Percentiles rank a stretch among this genome's conserved stretches.
phyloP scores from a whole-genome alignment of 2,888 invertebrate genomes.

The Lamellibrachia satsuma region DNA sequence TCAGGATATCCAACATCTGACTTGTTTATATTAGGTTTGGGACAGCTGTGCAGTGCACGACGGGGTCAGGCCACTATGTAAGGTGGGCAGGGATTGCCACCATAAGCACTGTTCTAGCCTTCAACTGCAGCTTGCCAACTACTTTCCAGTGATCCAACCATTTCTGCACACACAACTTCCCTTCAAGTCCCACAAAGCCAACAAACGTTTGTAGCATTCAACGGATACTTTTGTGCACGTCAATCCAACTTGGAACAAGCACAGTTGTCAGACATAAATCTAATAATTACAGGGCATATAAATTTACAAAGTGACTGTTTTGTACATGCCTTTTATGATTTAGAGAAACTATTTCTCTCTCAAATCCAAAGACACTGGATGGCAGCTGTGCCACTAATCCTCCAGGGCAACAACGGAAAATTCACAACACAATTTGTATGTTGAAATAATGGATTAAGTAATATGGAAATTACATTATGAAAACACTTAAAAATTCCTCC shows the following conservation, averaged over 20 bases:
- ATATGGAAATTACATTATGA: background rate
- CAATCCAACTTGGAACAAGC: too few relatives aligned
- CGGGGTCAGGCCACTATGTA: background rate
- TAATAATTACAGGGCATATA: too few relatives aligned
- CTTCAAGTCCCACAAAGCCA: background rate
- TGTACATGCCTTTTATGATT: background rate
- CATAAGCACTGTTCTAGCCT: background rate
- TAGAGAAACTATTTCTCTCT: background rate
- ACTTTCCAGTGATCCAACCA: background rate
- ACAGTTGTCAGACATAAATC: too few relatives aligned
- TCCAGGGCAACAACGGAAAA: background rate
- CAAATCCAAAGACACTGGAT: background rate
- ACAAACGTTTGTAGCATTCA: background rate
- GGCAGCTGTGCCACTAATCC: background rate
- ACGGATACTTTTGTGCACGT: too few relatives aligned
- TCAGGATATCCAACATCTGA: background rate
- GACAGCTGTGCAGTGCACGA: background rate
- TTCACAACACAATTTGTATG: background rate
- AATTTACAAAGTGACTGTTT: background rate
- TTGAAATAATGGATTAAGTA: background rate
- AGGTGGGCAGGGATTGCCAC: background rate
- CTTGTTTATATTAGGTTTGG: background rate
- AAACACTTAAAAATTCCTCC: background rate
- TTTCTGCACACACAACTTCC: background rate
- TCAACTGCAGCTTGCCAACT: background rate